These are phyloP conservation scores for Periphyllus acericola DNA, from an alignment of 2,888 invertebrate genomes.

Conservation along the genomic window DNA sequence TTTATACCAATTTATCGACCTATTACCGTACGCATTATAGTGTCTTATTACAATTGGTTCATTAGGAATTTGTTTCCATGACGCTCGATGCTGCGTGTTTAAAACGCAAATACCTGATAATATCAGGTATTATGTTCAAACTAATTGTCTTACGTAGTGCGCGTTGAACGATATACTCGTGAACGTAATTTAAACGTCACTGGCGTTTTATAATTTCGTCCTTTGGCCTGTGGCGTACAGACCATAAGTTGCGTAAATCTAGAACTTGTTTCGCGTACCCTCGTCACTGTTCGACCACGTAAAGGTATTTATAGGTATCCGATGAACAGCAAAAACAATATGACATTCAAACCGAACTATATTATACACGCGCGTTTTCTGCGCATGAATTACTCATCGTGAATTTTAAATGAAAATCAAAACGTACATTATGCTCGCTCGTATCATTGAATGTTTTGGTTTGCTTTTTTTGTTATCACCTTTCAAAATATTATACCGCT, in stretches of 20 bases:
- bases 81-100: too few species aligned
- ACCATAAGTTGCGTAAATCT: neutral
- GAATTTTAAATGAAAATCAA: neutral
- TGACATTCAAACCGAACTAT: neutral
- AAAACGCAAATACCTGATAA: too few species aligned
- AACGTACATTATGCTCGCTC: neutral
- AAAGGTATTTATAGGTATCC: too few species aligned
- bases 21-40: too few species aligned
- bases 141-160: too few species aligned
- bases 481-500: neutral
- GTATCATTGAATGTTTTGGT: neutral
- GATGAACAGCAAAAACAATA: neutral
- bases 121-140: too few species aligned
- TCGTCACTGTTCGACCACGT: neutral
- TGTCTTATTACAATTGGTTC: too few species aligned
- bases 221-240: neutral
- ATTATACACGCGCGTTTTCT: neutral
- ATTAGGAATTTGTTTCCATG: too few species aligned
- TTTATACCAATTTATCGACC: too few species aligned
- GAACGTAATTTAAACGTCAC: conserved; percentile 2
- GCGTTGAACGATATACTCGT: neutral
- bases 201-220: neutral
- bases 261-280: neutral
- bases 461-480: neutral
- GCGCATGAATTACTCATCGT: neutral